Percentiles rank a stretch among this genome's conserved stretches.
phyloP scores from a whole-genome alignment of 1,140 invertebrate genomes.

The Aplysia californica region DNA sequence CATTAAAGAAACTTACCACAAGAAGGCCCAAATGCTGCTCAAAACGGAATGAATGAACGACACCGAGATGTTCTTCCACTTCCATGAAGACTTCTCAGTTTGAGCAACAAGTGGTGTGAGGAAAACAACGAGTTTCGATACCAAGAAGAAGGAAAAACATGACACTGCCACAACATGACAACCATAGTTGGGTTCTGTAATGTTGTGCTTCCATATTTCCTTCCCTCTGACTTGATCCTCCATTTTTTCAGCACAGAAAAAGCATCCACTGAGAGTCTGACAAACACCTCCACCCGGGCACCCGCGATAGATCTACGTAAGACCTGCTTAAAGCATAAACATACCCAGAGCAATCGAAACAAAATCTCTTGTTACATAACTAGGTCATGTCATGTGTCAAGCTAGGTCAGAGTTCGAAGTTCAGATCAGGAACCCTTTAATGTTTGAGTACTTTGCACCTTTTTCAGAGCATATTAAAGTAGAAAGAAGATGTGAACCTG shows the following conservation, averaged over 20 bases:
- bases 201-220: constrained; percentile 6
- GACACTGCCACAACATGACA: neutral
- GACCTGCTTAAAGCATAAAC: no score
- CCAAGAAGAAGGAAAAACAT: neutral
- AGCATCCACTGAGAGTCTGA: neutral
- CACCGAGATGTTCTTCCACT: constrained; percentile 69
- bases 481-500: no score
- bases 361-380: no score
- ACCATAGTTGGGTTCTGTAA: constrained; percentile 6
- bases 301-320: no score
- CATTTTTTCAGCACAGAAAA: neutral
- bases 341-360: no score
- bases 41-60: constrained; percentile 68
- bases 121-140: neutral
- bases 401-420: no score
- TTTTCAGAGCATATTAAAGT: no score
- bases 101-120: constrained; percentile 26
- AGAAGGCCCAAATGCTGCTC: constrained; percentile 62
- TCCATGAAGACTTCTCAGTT: constrained; percentile 60
- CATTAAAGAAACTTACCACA: constrained; percentile 64
- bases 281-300: no score
- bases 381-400: no score
- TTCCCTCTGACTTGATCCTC: neutral
- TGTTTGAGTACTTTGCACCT: no score
- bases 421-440: no score